These are phyloP conservation scores for Penaeus japonicus DNA, from an alignment of 1,140 invertebrate species.

Conservation along the genomic window DNA sequence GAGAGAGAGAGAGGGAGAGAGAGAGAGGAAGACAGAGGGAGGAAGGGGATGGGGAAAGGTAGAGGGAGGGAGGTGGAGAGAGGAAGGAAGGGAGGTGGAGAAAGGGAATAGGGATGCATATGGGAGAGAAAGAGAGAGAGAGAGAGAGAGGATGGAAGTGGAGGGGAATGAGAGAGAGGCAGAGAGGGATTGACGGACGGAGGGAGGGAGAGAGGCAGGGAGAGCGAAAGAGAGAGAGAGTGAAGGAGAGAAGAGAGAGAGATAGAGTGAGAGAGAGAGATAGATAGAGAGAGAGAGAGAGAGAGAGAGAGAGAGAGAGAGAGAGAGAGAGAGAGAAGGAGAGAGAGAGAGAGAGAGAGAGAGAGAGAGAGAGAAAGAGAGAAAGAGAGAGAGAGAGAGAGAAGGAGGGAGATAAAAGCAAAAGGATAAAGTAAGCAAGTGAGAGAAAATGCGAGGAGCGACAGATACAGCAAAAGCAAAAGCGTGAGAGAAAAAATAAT, in stretches of 20 bases:
- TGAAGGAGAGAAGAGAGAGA: background rate
- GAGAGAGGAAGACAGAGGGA: background rate
- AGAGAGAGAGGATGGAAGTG: background rate
- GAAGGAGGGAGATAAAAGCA: slow-evolving; percentile 50
- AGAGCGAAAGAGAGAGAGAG: slow-evolving; percentile 7
- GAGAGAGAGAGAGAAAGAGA: background rate
- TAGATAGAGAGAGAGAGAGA: too few relatives aligned
- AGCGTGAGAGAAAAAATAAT: background rate
- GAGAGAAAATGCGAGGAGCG: too few relatives aligned
- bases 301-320: too few relatives aligned
- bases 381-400: slow-evolving; percentile 31
- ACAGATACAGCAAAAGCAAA: background rate
- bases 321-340: background rate
- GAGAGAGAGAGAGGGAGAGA: slow-evolving; percentile 4
- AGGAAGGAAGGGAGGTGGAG: background rate
- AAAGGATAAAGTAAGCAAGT: slow-evolving; percentile 16
- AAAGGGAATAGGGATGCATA: background rate
- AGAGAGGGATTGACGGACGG: background rate
- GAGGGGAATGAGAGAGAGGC: background rate
- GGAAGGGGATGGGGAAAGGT: background rate
- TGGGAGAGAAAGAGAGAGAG: background rate
- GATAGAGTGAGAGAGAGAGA: background rate
- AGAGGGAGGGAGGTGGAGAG: background rate
- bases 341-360: background rate
- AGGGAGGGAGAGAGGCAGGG: background rate